A percentile compares a stretch with the other conserved stretches of the same genome.
Evolutionary conservation across 1,140 invertebrate genomes (phyloP).

Genomic region (Proctacanthus coquilletti): DNA sequence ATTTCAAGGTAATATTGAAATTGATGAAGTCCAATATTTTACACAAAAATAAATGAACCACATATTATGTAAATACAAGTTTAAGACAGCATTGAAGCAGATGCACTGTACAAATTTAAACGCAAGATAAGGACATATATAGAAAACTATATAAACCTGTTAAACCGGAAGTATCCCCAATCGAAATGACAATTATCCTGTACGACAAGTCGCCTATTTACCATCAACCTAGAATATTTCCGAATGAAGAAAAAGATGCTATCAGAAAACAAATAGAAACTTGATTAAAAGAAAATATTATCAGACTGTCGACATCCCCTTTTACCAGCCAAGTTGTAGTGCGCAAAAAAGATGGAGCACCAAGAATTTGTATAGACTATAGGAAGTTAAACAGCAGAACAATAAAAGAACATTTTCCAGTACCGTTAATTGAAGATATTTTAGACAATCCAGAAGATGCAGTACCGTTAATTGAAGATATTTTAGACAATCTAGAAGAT

Average conservation of each 20-base stretch:
- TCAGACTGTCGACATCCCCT: neutral
- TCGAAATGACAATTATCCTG: conserved; percentile 9
- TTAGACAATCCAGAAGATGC: conserved; percentile 10
- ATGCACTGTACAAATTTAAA: no score
- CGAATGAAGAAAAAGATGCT: neutral
- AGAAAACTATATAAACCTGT: no score
- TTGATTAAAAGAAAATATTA: conserved; percentile 4
- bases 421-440: conserved; percentile 18
- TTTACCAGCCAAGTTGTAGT: conserved; percentile 13
- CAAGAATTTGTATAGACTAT: conserved; percentile 12
- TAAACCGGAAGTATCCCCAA: neutral
- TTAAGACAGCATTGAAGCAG: no score
- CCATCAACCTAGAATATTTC: conserved; percentile 12
- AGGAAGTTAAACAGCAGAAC: conserved; percentile 9
- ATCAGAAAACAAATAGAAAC: conserved; percentile 9
- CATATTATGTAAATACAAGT: no score
- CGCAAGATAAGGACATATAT: no score
- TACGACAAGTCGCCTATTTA: conserved; percentile 13
- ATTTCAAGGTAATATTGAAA: no score
- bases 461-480: conserved; percentile 17
- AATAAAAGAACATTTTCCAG: conserved; percentile 12
- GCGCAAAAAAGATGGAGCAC: conserved; percentile 10
- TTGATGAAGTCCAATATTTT: no score
- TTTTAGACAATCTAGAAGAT: conserved; percentile 10
- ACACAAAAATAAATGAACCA: no score